Base-by-base conservation (phyloP, 2,888 invertebrate genomes). In the Drepanosiphum platanoidis region DNA sequence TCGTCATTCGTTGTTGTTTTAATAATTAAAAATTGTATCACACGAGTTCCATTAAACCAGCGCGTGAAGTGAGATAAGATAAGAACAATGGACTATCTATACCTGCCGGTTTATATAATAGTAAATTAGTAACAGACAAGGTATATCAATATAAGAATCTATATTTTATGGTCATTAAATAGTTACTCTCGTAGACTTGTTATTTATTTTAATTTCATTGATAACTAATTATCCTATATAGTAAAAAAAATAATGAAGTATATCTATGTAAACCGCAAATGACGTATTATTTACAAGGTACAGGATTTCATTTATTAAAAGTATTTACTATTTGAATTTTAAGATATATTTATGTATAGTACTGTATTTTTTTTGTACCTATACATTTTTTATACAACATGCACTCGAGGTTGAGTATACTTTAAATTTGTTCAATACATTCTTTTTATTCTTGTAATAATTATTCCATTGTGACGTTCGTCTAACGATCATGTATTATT, bases 341-440 rank as follows among this genome's bases (percentile, higher is more conserved):
- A 52, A n/a, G n/a, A n/a, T n/a, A n/a, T 9, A 8, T 61, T 77
- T 75, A 52, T 74, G 22, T 52, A 34, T 3, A 36, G 52, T 22
- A 52, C 52, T 3, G 3, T 52, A 18, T 36, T 66, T 78, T 13
- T 66, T 13, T 13, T 15, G 13, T 75, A 32, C n/a, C n/a, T 34
- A 22, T 75, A 22, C 3, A 52, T 75, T n/a, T 22, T 52, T 30
- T 42, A 46, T 66, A 39, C 9, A 68, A 79, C 22, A 79, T 79
- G 79, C 79, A 79, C 32, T 32, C 46, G 18, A 79, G 79, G 79
- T 79, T 32, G 79, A 79, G 79, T 79, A 79, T 46, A 46, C 2
- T 39, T 11, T 34, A 42, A 32, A 66, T 79, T 61, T n/a, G n/a
- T n/a, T n/a, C n/a, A n/a, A n/a, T n/a, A n/a, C n/a, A n/a, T n/a